Evolutionary conservation across 2,888 invertebrate species (phyloP).

Genomic region (Mythimna vitellina): DNA sequence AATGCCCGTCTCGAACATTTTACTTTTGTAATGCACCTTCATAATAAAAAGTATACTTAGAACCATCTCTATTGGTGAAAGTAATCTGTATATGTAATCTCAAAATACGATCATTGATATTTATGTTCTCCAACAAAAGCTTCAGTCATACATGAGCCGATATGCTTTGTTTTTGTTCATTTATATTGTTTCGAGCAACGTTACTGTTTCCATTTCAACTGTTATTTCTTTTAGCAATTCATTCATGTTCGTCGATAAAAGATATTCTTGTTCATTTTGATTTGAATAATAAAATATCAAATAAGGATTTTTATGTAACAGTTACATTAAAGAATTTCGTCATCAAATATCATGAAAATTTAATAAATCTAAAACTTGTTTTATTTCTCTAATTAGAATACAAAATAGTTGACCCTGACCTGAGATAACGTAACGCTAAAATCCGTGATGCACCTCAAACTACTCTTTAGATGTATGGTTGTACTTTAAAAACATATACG

Average conservation of each 20-base stretch:
- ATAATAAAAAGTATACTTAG: constrained; percentile 5
- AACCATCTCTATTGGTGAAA: constrained; percentile 42
- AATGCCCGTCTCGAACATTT: constrained; percentile 17
- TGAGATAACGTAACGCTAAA: constrained; percentile 31
- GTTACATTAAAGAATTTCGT: constrained; percentile 25
- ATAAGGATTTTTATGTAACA: constrained; percentile 3
- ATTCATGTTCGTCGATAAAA: not conserved
- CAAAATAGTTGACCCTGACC: constrained; percentile 59
- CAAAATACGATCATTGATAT: constrained; percentile 36
- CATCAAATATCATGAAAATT: constrained; percentile 13
- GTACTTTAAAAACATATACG: constrained; percentile 52
- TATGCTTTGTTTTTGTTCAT: constrained; percentile 27
- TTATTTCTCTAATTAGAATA: constrained; percentile 49
- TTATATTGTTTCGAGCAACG: not conserved
- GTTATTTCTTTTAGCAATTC: constrained; percentile 17
- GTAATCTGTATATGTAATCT: constrained; percentile 37
- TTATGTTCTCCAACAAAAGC: constrained; percentile 15
- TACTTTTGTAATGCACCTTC: constrained; percentile 27
- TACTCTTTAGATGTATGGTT: constrained; percentile 28
- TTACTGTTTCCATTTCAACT: constrained; percentile 4
- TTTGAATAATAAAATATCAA: constrained; percentile 4
- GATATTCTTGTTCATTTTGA: constrained; percentile 5
- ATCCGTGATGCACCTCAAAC: constrained; percentile 36
- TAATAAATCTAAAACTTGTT: constrained; percentile 45
- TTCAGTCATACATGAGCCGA: constrained; percentile 4